These are phyloP conservation scores for Oxytorus armatus DNA, from an alignment of 2,888 invertebrate species.

Conservation along the genomic window DNA sequence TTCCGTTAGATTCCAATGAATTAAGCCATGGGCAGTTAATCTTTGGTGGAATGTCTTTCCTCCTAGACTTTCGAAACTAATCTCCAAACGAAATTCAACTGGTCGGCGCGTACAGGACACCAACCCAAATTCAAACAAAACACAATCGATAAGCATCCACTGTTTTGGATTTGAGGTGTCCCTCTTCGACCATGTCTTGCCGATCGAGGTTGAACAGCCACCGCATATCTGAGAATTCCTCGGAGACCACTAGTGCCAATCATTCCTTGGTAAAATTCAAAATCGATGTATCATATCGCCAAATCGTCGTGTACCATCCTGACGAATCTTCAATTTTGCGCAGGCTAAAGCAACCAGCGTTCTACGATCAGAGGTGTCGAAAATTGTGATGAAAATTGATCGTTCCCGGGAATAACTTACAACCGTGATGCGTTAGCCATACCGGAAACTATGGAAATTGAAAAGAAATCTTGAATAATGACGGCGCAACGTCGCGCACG, in stretches of 20 bases:
- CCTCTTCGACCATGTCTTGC: no score
- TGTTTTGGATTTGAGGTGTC: no score
- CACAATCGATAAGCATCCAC: no score
- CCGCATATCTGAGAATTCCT: no score
- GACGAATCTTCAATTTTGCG: background rate
- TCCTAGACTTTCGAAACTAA: background rate
- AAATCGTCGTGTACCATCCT: background rate
- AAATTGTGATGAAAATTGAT: slow-evolving; percentile 33
- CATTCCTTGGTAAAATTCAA: no score
- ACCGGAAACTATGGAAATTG: slow-evolving; percentile 59
- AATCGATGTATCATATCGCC: no score
- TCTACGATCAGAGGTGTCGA: background rate
- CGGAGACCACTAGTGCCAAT: no score
- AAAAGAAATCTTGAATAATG: slow-evolving; percentile 69
- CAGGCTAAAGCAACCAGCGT: background rate
- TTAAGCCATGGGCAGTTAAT: background rate
- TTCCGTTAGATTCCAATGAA: background rate
- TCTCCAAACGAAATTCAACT: background rate
- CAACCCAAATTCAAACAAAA: background rate
- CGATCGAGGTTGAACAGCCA: no score
- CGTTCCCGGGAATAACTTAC: slow-evolving; percentile 10
- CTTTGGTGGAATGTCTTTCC: background rate
- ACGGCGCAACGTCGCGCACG: slow-evolving; percentile 29
- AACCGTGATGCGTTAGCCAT: slow-evolving; percentile 6
- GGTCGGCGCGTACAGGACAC: background rate